Evolutionary conservation across 2,888 invertebrate species (phyloP), one percentile per base, ranked within the genome.

Genomic region (Biston betularia): DNA sequence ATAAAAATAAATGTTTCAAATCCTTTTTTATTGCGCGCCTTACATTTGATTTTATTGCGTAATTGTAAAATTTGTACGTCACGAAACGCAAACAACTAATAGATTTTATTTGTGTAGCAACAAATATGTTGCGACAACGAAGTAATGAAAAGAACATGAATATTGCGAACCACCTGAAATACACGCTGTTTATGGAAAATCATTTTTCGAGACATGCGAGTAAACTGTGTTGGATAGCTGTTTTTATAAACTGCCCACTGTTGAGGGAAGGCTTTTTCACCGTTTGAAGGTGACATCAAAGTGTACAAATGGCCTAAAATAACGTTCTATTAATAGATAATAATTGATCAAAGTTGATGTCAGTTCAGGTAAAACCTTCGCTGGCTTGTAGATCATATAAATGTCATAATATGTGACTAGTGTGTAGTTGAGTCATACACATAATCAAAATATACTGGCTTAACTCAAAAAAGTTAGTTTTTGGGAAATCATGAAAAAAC

Each of bases 41-140:
- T 40, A 11, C 33, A 42, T 58, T 59, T 40, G 42, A 44, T 49
- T 49, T 15, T 55, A 65, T 56, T 57, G 58, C 59, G 56, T 53
- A 61, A 38, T 49, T 40, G 38, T 12, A 24, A 59, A 52, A 52
- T 38, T 24, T 49, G 53, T 70, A 42, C 49, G 42, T n/a, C 68
- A 63, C 68, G 70, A 69, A 53, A n/a, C 9, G 62, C 66, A 69
- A 71, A 71, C 50, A 71, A 58, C 44, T 38, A 50, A 53, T 52
- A 68, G 55, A 34, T 50, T 59, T 45, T 68, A 62, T 68, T 69
- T 67, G 56, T 56, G 24, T 45, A 62, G 63, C 12, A 63, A 68
- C 61, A 59, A 46, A 58, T 46, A 60, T 52, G 38, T 60, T 65
- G 54, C 34, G 59, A 53, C 35, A 60, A 14, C 45, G 15, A 11